Evolutionary conservation across 2,113 vertebrate genomes (phyloP), one percentile per base, ranked within the genome.

Genomic region (Brachyhypopomus occidentalis): DNA sequence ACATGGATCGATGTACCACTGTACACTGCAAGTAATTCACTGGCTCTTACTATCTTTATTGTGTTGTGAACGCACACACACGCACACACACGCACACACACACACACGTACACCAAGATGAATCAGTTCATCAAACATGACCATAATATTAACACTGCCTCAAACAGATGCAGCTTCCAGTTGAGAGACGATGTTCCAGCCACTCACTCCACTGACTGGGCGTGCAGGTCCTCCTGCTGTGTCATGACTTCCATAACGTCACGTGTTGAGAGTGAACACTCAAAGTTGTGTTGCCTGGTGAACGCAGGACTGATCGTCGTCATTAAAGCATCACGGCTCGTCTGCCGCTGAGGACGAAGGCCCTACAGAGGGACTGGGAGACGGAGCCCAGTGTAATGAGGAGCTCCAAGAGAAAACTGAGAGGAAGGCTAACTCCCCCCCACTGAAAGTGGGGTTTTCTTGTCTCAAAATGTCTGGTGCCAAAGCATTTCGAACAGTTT

Each of bases 321-420:
- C 72, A 79, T 82, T 79, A 85, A 82, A 85, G 60, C 84, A 82
- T 66, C 52, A 76, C 45, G 64, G 20, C 70, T 71, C 41, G 41
- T 11, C 41, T 45, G 62, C 11, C 72, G 79, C 66, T 34, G 74
- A 76, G 59, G 72, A 85, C 45, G 72, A 83, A 79, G 73, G 71
- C 74, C 72, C 69, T 62, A 66, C 36, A 69, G 80, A 77, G 25
- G 72, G 64, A 75, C 74, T 67, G 74, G 52, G 41, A 60, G 48
- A 59, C 72, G 25, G 62, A 72, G 72, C 72, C 16, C 59, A 77
- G 73, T 60, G 77, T 62, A 79, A 77, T 22, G 20, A 48, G 62
- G 19, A 82, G 78, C 78, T 82, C 72, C 48, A 74, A 79, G 36
- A 62, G 45, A 41, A 12, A 45, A 52, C 63, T 12, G 78, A 75